Percentiles rank a stretch among this genome's conserved stretches.
phyloP scores from a whole-genome alignment of 2,888 invertebrate species.

The Melipona beecheii region DNA sequence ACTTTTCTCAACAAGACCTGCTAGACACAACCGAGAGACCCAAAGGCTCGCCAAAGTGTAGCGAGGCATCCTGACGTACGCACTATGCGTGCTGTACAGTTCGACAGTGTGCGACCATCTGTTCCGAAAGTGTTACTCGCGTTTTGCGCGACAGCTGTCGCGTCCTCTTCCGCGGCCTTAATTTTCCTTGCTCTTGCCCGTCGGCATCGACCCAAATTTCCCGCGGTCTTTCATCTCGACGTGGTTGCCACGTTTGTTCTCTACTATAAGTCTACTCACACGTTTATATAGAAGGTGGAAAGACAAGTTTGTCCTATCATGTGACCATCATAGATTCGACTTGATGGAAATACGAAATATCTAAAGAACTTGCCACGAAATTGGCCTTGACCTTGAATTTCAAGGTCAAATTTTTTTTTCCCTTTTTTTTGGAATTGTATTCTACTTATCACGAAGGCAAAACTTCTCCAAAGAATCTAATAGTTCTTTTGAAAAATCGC shows the following conservation, averaged over 20 bases:
- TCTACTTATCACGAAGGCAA: too few species aligned
- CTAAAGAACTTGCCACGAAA: too few species aligned
- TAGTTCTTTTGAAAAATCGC: too few species aligned
- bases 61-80: not conserved
- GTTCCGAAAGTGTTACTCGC: constrained; percentile 43
- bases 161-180: constrained; percentile 20
- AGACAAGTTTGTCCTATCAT: too few species aligned
- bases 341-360: too few species aligned
- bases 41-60: constrained; percentile 2
- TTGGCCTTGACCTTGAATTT: too few species aligned
- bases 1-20: constrained; percentile 6
- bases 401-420: too few species aligned
- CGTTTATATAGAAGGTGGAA: too few species aligned
- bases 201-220: constrained; percentile 63
- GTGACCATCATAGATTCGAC: too few species aligned
- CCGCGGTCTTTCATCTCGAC: constrained; percentile 20
- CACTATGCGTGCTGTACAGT: constrained; percentile 15
- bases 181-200: constrained; percentile 50
- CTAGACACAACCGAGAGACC: constrained; percentile 17
- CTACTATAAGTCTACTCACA: too few species aligned
- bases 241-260: not conserved
- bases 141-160: constrained; percentile 45
- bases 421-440: too few species aligned
- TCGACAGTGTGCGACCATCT: constrained; percentile 16
- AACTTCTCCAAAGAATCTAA: too few species aligned